These are phyloP conservation scores for Drosophila persimilis DNA, from an alignment of 1,140 invertebrate genomes.

Conservation along the genomic window DNA sequence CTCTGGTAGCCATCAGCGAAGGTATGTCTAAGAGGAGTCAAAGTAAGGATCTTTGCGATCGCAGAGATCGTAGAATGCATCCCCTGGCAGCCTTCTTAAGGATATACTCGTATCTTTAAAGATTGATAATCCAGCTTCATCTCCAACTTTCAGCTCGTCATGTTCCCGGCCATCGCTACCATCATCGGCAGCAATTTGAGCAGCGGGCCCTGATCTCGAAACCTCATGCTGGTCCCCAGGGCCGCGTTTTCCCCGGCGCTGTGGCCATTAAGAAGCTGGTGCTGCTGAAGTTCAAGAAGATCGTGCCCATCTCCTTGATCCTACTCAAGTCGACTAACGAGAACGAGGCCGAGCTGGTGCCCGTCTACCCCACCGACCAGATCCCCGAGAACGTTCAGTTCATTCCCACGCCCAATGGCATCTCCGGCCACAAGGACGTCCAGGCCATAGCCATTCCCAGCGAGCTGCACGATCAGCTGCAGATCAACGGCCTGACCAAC, in stretches of 20 bases:
- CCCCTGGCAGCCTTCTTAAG: too few relatives aligned
- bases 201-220: constrained; percentile 59
- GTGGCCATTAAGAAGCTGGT: constrained; percentile 80
- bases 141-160: constrained; percentile 45
- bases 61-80: too few relatives aligned
- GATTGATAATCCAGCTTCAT: background rate
- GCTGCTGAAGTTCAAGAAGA: constrained; percentile 79
- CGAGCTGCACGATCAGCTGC: constrained; percentile 75
- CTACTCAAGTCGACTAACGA: constrained; percentile 74
- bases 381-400: constrained; percentile 78
- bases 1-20: constrained; percentile 49
- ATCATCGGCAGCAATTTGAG: constrained; percentile 29
- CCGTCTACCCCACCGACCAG: constrained; percentile 77
- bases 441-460: constrained; percentile 79
- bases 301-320: constrained; percentile 76
- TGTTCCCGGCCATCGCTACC: constrained; percentile 51
- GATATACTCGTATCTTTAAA: background rate
- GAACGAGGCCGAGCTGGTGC: constrained; percentile 77
- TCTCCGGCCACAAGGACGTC: constrained; percentile 77
- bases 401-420: constrained; percentile 78
- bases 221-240: constrained; percentile 55
- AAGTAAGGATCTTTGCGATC: too few relatives aligned
- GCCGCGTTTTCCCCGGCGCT: constrained; percentile 74
- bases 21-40: constrained; percentile 16
- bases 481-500: constrained; percentile 71